Conservation (phyloP, 1,140 invertebrate species). For the Panonychus citri region DNA sequence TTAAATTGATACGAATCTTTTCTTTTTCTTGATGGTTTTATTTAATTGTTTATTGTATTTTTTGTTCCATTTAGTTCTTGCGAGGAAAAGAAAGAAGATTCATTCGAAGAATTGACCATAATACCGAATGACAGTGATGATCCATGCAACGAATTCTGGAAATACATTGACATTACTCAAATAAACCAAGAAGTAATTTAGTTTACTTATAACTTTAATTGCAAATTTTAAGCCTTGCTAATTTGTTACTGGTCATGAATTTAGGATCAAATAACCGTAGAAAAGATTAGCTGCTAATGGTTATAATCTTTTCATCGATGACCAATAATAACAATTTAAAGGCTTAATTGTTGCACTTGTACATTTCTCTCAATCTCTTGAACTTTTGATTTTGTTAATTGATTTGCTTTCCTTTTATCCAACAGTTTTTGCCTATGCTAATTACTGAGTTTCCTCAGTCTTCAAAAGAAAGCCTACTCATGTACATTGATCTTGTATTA, state of each 20-base stretch:
- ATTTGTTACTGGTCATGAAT: too few species aligned
- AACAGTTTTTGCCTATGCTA: not conserved
- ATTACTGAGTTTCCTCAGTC: not conserved
- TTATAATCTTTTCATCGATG: too few species aligned
- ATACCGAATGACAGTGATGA: not conserved
- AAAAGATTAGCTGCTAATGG: too few species aligned
- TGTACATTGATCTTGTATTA: slow-evolving; percentile 8
- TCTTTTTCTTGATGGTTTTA: too few species aligned
- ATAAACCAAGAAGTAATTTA: slow-evolving; percentile 2
- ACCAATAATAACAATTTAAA: not conserved
- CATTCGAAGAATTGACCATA: not conserved
- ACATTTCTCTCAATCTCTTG: too few species aligned
- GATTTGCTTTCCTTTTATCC: not conserved
- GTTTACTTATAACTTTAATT: too few species aligned
- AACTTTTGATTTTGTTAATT: not conserved
- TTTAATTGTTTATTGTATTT: too few species aligned
- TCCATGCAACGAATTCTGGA: slow-evolving; percentile 10
- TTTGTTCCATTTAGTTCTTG: not conserved
- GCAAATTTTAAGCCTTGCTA: too few species aligned
- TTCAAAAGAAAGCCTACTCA: not conserved
- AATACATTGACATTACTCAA: slow-evolving; percentile 10
- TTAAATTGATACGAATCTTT: too few species aligned
- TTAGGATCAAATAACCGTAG: too few species aligned
- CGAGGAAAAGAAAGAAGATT: not conserved
- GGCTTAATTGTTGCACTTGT: too few species aligned